These are phyloP conservation scores for Numida meleagris DNA, from an alignment of 2,113 vertebrate genomes.

Conservation along the genomic window DNA sequence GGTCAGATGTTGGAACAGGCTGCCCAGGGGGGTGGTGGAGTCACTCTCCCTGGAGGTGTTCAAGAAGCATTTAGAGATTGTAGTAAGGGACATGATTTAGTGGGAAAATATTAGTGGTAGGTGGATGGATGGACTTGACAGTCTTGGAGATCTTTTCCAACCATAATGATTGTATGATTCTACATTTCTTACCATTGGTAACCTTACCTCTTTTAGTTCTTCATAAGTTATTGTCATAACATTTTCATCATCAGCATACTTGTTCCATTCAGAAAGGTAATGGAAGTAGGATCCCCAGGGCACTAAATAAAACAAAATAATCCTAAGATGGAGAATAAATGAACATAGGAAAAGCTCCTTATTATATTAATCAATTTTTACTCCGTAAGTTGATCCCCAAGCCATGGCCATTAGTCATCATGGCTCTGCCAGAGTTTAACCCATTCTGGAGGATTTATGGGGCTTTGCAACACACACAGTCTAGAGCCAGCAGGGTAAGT, in stretches of 20 bases:
- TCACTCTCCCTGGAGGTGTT: no score
- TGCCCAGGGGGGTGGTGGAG: no score
- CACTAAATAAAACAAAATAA: conserved; percentile 58
- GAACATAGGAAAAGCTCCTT: not conserved
- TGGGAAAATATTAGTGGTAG: no score
- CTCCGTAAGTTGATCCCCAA: not conserved
- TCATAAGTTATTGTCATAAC: conserved; percentile 82
- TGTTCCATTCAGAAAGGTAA: conserved; percentile 78
- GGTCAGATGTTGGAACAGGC: no score
- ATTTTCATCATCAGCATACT: conserved; percentile 69
- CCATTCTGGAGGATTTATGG: not conserved
- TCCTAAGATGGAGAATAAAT: not conserved
- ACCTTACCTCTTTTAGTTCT: conserved; percentile 80
- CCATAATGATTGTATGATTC: no score
- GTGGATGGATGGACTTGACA: no score
- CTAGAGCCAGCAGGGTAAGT: not conserved
- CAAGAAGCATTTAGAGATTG: no score
- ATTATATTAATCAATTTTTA: not conserved
- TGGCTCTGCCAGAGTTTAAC: not conserved
- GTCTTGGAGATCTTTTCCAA: no score
- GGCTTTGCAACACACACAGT: not conserved
- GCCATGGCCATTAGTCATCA: not conserved
- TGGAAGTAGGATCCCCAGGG: conserved; percentile 82
- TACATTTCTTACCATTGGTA: not conserved
- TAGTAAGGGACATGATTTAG: no score